A percentile compares a stretch with the other conserved stretches of the same genome.
Conservation (phyloP, 2,888 invertebrate genomes). For the Watsonalla binaria region DNA sequence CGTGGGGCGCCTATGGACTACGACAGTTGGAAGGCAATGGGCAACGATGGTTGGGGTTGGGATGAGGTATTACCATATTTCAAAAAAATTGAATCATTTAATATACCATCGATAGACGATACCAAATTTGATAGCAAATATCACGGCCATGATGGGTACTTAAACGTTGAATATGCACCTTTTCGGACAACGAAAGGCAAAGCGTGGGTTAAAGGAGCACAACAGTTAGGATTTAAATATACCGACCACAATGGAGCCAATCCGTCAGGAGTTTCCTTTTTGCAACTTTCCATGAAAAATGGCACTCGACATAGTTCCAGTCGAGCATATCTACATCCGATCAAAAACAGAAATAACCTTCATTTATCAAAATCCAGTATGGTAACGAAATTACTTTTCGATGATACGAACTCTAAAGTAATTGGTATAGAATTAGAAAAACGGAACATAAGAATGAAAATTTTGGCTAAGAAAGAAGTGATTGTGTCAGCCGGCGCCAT, state of each 20-base stretch:
- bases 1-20: constrained; percentile 85
- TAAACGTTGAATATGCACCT: constrained; percentile 76
- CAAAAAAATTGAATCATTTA: constrained; percentile 86
- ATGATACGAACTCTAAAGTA: constrained; percentile 74
- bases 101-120: constrained; percentile 76
- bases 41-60: constrained; percentile 87
- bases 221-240: constrained; percentile 78
- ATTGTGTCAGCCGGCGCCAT: constrained; percentile 87
- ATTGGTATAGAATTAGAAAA: constrained; percentile 80
- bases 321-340: constrained; percentile 82
- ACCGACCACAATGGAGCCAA: constrained; percentile 81
- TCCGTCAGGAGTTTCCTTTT: constrained; percentile 80
- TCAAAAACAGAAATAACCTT: constrained; percentile 79
- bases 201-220: constrained; percentile 80
- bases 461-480: constrained; percentile 83
- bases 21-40: constrained; percentile 85
- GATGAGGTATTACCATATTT: constrained; percentile 86
- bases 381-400: constrained; percentile 79
- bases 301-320: constrained; percentile 84
- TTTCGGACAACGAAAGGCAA: constrained; percentile 71
- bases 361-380: constrained; percentile 79
- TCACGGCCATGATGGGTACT: constrained; percentile 77
- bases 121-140: constrained; percentile 67
- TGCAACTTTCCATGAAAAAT: constrained; percentile 81
- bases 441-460: constrained; percentile 66